These are phyloP conservation scores for Armadillidium nasatum DNA, from an alignment of 1,140 invertebrate species.

Conservation along the genomic window DNA sequence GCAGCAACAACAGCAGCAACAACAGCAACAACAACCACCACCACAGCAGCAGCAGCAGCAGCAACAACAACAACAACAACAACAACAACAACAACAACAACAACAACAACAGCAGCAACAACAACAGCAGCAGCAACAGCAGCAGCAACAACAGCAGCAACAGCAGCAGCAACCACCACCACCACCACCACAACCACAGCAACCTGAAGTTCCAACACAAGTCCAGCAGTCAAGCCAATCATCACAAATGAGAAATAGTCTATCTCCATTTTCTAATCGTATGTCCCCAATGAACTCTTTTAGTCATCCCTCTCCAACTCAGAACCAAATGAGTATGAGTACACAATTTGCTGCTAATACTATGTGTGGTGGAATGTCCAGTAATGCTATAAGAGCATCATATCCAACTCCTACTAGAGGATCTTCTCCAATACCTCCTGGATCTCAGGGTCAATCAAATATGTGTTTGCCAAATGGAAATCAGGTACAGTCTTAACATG, in stretches of 20 bases:
- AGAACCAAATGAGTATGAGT: slow-evolving; percentile 14
- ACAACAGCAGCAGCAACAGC: too few species aligned
- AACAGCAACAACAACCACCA: too few species aligned
- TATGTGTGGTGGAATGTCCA: slow-evolving; percentile 25
- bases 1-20: too few species aligned
- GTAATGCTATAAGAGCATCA: slow-evolving; percentile 26
- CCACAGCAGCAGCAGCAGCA: too few species aligned
- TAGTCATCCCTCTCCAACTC: slow-evolving; percentile 30
- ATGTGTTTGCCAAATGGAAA: background rate
- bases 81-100: slow-evolving; percentile 35
- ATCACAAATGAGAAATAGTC: slow-evolving; percentile 29
- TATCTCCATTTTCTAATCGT: slow-evolving; percentile 31
- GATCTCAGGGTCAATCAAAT: slow-evolving; percentile 19
- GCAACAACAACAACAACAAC: too few species aligned
- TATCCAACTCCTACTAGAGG: slow-evolving; percentile 33
- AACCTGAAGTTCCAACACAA: slow-evolving; percentile 23
- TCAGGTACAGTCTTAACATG: too few species aligned
- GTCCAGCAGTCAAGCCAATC: slow-evolving; percentile 4
- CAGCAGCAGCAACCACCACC: slow-evolving; percentile 17
- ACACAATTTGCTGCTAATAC: slow-evolving; percentile 33
- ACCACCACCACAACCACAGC: background rate
- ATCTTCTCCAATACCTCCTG: slow-evolving; percentile 35
- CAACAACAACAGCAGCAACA: slow-evolving; percentile 38
- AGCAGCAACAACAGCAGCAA: slow-evolving; percentile 27
- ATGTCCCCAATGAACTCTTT: slow-evolving; percentile 38